Evolutionary conservation across 2,797 vertebrate genomes (phyloP).

Genomic region (Acridotheres tristis): DNA sequence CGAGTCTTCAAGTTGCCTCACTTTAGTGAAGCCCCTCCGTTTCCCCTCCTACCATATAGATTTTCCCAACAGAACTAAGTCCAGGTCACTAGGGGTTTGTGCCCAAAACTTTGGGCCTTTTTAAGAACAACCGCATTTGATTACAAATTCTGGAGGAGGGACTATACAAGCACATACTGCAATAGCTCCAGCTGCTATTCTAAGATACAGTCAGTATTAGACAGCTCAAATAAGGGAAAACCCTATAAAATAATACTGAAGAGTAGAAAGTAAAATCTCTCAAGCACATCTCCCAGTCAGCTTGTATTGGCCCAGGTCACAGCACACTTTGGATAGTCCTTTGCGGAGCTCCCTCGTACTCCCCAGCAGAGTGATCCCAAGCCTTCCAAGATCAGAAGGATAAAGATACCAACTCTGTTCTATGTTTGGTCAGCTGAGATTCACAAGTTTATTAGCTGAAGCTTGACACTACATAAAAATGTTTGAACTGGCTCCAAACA

Average conservation of each 20-base stretch:
- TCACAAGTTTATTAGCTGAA: neutral
- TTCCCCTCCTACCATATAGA: neutral
- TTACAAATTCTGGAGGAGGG: neutral
- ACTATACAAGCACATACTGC: neutral
- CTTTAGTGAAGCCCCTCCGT: neutral
- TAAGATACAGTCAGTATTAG: neutral
- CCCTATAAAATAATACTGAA: neutral
- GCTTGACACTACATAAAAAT: neutral
- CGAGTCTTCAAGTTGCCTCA: neutral
- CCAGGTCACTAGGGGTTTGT: neutral
- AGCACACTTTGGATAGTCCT: fast-evolving
- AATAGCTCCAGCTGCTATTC: neutral
- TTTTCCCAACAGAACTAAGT: neutral
- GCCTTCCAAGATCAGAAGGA: neutral
- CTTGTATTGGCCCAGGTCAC: neutral
- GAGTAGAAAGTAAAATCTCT: neutral
- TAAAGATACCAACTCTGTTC: neutral
- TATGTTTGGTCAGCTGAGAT: neutral
- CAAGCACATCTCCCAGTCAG: neutral
- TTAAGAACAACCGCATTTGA: neutral
- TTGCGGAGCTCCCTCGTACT: neutral
- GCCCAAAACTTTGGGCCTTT: neutral
- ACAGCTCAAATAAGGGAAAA: neutral
- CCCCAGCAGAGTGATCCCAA: neutral
- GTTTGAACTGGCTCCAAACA: neutral